A percentile compares a stretch with the other conserved stretches of the same genome.
Evolutionary conservation across 2,888 invertebrate genomes (phyloP).

Genomic region (Macrophya annulata): DNA sequence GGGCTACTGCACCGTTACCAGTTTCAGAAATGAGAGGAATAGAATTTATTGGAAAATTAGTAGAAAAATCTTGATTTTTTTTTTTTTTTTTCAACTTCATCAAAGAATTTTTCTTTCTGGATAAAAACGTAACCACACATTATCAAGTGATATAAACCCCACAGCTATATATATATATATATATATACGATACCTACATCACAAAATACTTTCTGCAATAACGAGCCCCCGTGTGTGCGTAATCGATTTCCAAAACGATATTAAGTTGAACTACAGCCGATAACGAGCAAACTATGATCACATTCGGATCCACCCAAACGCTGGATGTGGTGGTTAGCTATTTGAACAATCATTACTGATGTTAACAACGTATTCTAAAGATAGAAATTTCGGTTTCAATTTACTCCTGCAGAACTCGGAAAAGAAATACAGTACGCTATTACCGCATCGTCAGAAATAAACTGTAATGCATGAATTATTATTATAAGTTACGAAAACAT

Average conservation of each 20-base stretch:
- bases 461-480: no score
- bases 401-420: neutral
- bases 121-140: neutral
- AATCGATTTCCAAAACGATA: conserved; percentile 30
- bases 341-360: conserved; percentile 24
- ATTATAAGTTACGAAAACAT: no score
- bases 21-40: neutral
- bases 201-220: conserved; percentile 26
- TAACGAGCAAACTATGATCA: conserved; percentile 35
- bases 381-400: neutral
- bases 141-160: neutral
- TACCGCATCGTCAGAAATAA: neutral
- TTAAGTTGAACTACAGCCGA: neutral
- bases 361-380: conserved; percentile 13
- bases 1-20: neutral
- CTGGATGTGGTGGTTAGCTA: neutral
- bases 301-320: neutral
- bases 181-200: neutral
- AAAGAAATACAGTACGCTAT: neutral
- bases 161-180: no score
- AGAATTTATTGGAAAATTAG: conserved; percentile 34
- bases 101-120: conserved; percentile 9
- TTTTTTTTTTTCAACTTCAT: neutral
- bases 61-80: neutral
- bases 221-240: neutral